Base-by-base conservation (phyloP, 2,888 invertebrate species). In the Willowsia nigromaculata region DNA sequence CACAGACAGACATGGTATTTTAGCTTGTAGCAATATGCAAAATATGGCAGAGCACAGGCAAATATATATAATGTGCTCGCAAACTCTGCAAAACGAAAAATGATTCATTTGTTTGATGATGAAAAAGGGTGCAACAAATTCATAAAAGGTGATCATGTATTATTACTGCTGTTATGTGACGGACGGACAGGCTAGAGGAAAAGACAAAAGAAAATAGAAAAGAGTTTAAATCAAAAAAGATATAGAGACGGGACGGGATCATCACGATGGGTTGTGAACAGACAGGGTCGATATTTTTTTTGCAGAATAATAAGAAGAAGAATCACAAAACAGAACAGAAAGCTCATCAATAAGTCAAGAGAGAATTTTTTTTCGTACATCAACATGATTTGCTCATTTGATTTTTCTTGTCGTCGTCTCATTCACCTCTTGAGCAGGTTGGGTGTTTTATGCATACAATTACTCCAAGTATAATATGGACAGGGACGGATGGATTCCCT, bases 101-200 rank as follows among this genome's bases (percentile, higher is more conserved):
- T 85, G 85, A 85, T 85, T 85, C 85, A 85, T 85, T 85, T 85
- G 56, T 74, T 85, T 37, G 53, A 85, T 85, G 85, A 76, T 85
- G 85, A 85, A 85, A 85, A 85, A 76, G 85, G 85, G 85, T 85
- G 85, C 85, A 85, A 76, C 85, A 76, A 84, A 85, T 85, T 85
- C 85, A 85, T 76, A 85, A 85, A 85, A 85, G 85, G 85, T 85
- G 85, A 85, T 80, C 80, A 56, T 56, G 37, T 37, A 56, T 71
- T 33, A 33, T 30, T 30, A 27, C 62, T 62, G 30, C 30, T 30
- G 56, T 47, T 37, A 25, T 74, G 25, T 80, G 56, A 80, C 33
- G 30, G 76, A 76, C 40, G 76, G 37, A 80, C 56, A 50, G 53
- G 40, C 13, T 22, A 62, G 33, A 50, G 76, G 47, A 59, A 65